Conservation (phyloP, 2,888 invertebrate species). For the Zygothrica quintamaculata region DNA sequence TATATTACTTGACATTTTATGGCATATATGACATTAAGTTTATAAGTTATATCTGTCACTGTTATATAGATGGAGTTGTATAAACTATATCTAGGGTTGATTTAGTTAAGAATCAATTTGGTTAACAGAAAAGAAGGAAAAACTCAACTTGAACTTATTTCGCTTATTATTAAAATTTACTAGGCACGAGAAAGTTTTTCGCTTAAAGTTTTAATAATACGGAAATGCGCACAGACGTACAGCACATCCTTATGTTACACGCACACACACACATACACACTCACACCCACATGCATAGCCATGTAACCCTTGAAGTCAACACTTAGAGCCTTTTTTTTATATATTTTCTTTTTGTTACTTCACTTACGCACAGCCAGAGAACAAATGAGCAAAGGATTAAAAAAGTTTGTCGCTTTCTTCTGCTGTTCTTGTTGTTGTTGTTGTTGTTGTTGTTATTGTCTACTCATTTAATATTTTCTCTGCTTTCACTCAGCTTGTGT, state of each 20-base stretch:
- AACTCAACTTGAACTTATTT: too few species aligned
- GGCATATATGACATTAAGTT: too few species aligned
- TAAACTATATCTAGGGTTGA: constrained; percentile 1
- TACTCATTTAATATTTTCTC: constrained; percentile 17
- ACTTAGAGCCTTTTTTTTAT: constrained; percentile 22
- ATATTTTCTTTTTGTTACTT: too few species aligned
- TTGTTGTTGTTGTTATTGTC: too few species aligned
- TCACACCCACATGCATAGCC: background rate
- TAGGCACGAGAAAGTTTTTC: constrained; percentile 61
- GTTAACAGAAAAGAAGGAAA: background rate
- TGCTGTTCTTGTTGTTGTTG: constrained; percentile 18
- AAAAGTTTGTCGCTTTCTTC: constrained; percentile 55
- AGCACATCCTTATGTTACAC: too few species aligned
- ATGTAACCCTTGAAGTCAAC: background rate
- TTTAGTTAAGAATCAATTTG: background rate
- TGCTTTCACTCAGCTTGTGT: too few species aligned
- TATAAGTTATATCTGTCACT: too few species aligned
- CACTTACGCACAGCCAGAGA: constrained; percentile 43
- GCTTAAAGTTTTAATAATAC: constrained; percentile 65
- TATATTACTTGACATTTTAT: too few species aligned
- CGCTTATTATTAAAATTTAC: too few species aligned
- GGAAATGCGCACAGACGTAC: constrained; percentile 23
- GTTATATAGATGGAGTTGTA: too few species aligned
- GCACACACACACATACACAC: too few species aligned
- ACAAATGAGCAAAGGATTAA: constrained; percentile 71